These are phyloP conservation scores for Acrobasis consociella DNA, from an alignment of 2,888 invertebrate species.

Conservation along the genomic window DNA sequence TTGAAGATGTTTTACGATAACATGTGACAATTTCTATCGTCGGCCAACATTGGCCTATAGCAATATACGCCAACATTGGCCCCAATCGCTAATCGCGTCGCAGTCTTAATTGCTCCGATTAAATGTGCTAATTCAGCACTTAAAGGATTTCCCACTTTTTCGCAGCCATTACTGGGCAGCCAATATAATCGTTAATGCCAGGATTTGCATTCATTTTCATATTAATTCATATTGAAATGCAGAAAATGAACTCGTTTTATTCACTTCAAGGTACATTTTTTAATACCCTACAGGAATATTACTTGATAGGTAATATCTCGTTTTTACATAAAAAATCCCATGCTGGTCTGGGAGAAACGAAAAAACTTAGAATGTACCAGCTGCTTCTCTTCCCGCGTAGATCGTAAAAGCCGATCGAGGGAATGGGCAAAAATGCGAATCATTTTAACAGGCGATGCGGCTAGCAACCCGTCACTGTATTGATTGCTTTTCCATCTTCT, in stretches of 20 bases:
- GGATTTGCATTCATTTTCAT: slow-evolving; percentile 19
- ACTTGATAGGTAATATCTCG: too few relatives aligned
- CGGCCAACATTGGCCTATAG: background rate
- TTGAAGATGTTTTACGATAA: too few relatives aligned
- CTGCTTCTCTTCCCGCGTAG: too few relatives aligned
- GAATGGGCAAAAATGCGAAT: too few relatives aligned
- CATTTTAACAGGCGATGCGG: too few relatives aligned
- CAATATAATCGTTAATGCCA: slow-evolving; percentile 15
- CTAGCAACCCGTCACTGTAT: too few relatives aligned
- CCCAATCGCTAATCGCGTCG: slow-evolving; percentile 12
- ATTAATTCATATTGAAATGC: slow-evolving; percentile 16
- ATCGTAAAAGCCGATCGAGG: too few relatives aligned
- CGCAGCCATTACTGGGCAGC: slow-evolving; percentile 16
- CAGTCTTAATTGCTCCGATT: slow-evolving; percentile 25
- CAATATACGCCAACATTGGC: background rate
- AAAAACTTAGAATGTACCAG: too few relatives aligned
- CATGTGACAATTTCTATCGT: too few relatives aligned
- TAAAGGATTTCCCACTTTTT: slow-evolving; percentile 15
- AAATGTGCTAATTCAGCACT: slow-evolving; percentile 30
- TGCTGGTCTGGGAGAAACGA: too few relatives aligned
- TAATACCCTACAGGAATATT: background rate
- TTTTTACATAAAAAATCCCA: too few relatives aligned
- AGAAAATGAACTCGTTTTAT: slow-evolving; percentile 5
- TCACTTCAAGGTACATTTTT: slow-evolving; percentile 13
- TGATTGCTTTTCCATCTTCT: too few relatives aligned